Conservation (phyloP, 2,113 vertebrate genomes). For the Kryptolebias marmoratus region DNA sequence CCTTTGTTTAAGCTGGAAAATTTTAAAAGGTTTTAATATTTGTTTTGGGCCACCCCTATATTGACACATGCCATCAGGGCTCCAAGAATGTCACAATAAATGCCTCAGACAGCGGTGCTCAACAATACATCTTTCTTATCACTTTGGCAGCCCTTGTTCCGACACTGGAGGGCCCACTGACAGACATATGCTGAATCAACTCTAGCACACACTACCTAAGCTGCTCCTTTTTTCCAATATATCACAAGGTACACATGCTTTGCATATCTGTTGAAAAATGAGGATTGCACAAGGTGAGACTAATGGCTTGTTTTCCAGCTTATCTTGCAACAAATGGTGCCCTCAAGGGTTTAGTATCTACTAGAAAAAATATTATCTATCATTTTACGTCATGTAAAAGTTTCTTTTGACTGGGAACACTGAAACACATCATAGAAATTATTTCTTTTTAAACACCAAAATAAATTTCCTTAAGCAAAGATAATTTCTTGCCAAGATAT, state of each 20-base stretch:
- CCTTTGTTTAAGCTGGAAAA: neutral
- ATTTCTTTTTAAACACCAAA: neutral
- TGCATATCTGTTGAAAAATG: neutral
- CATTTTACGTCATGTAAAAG: neutral
- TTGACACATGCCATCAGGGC: conserved; percentile 38
- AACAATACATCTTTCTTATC: conserved; percentile 52
- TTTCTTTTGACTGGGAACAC: neutral
- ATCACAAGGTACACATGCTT: conserved; percentile 10
- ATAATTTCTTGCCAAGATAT: neutral
- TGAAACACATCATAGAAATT: neutral
- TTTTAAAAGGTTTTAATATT: conserved; percentile 46
- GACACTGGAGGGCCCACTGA: conserved; percentile 15
- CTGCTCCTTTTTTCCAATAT: conserved; percentile 11
- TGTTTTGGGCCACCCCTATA: conserved; percentile 38
- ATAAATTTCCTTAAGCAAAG: neutral
- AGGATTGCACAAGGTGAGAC: conserved; percentile 24
- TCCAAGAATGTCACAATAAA: conserved; percentile 45
- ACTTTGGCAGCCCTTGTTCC: conserved; percentile 6
- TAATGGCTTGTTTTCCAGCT: neutral
- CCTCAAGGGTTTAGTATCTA: neutral
- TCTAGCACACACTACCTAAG: neutral
- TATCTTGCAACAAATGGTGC: conserved; percentile 4
- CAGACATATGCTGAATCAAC: conserved; percentile 6
- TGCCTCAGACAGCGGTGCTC: conserved; percentile 10
- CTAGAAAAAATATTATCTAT: neutral